Evolutionary conservation across 2,888 invertebrate species (phyloP).

Genomic region (Drosophila falleni): DNA sequence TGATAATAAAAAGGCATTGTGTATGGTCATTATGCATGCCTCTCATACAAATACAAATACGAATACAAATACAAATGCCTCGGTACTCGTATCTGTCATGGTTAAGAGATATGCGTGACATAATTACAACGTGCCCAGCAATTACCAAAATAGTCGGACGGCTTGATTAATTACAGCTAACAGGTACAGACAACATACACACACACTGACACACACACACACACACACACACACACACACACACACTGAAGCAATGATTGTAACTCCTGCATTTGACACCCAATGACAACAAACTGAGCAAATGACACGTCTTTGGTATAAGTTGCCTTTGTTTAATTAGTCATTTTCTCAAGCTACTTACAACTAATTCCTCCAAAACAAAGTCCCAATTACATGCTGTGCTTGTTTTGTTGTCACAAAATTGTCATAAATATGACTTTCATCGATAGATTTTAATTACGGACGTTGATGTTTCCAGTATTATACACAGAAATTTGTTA

Average conservation of each 20-base stretch:
- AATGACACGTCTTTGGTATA: conserved; percentile 28
- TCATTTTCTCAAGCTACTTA: conserved; percentile 22
- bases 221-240: neutral
- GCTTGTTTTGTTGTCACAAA: conserved; percentile 9
- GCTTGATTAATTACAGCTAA: conserved; percentile 63
- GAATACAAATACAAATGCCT: conserved; percentile 14
- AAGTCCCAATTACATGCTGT: conserved; percentile 9
- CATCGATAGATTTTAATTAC: conserved; percentile 9
- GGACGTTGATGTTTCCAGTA: neutral
- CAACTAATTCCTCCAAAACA: conserved; percentile 18
- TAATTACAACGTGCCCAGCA: conserved; percentile 57
- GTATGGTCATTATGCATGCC: conserved; percentile 47
- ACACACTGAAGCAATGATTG: neutral
- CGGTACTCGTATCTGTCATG: conserved; percentile 24
- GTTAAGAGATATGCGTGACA: conserved; percentile 49
- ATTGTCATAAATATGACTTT: conserved; percentile 12
- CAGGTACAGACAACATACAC: conserved; percentile 32
- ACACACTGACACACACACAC: neutral
- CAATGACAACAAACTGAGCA: conserved; percentile 22
- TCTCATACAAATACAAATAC: too few species aligned
- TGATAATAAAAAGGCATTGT: conserved; percentile 52
- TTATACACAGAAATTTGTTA: neutral
- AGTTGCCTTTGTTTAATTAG: conserved; percentile 29
- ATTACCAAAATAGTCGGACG: conserved; percentile 60
- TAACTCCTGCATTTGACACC: conserved; percentile 52